Base-by-base conservation (phyloP, 2,113 vertebrate species). In the Erpornis zantholeuca region DNA sequence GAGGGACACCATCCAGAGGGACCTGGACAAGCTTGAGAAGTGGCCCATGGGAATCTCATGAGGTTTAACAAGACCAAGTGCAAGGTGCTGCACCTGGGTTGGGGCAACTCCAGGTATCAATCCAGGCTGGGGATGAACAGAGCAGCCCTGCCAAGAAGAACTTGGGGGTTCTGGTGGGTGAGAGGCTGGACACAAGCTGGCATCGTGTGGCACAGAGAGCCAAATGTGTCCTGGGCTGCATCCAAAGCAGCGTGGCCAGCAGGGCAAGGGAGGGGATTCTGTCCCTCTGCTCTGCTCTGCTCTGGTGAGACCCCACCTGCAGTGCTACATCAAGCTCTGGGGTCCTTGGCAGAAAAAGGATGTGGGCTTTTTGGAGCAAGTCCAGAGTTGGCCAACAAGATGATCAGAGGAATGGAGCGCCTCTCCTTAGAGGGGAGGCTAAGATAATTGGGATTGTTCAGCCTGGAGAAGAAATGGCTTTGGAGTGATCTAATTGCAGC, bases 261-360 rank as follows among this genome's bases (percentile, higher is more conserved):
- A 66, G 23, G 23, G 17, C 11, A 18, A 53, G 11, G 13, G 53
- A 25, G 29, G 16, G 47, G 42, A 47, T 75, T 60, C 38, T 75
- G 28, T 5, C 19, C 7, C 28, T 21, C 45, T 15, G 9, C 14
- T 60, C 16, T 15, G 9, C 14, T 60, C 16, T 6, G 20, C 19
- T 59, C 53, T 38, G 20, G 11, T 31, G 45, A 68, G 38, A 68
- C 0, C 20, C 9, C 24, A 47, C 20, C n/a, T 53, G 11, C 33
- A n/a, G 33, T 25, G 14, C 45, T 53, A 28, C 24, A 45, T 59
- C 52, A 12, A 45, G 12, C 11, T 60, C 47, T 40, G 24, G 24
- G 6, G 20, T n/a, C 11, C 20, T 38, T 0, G 0, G n/a, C 23
- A 60, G 38, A 60, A 5, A 38, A 45, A 68, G n/a, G 24, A n/a